These are phyloP conservation scores for Halocynthia aurantium DNA, from an alignment of 23 tunicate genomes.

Conservation along the genomic window DNA sequence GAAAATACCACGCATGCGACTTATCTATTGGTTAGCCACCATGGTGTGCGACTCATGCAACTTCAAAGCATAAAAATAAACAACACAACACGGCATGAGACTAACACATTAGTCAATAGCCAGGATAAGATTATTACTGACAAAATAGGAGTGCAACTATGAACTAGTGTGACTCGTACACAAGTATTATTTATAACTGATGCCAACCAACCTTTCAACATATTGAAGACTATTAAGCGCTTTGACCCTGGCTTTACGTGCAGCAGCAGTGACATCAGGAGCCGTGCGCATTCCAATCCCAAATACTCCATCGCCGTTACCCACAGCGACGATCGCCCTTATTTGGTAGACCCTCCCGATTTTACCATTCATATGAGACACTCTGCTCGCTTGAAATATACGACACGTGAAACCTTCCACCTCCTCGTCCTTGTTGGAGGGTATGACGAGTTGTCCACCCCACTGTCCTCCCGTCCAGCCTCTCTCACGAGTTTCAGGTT, in stretches of 20 bases:
- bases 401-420: conserved; percentile 45
- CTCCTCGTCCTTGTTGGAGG: conserved; percentile 25
- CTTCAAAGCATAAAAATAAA: no score
- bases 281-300: conserved; percentile 43
- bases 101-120: no score
- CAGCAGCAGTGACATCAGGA: conserved; percentile 40
- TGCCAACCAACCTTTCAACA: conserved; percentile 55
- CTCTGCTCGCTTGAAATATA: conserved; percentile 55
- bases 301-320: conserved; percentile 74
- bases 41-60: no score
- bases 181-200: neutral
- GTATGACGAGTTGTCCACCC: conserved; percentile 61
- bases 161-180: no score
- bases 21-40: no score
- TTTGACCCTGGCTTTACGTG: conserved; percentile 65
- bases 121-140: no score
- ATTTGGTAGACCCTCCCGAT: conserved; percentile 56
- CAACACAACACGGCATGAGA: no score
- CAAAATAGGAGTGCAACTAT: no score
- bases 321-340: conserved; percentile 61
- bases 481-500: neutral
- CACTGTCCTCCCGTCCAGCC: conserved; percentile 90
- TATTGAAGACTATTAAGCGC: conserved; percentile 53
- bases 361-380: conserved; percentile 60
- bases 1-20: no score